These are phyloP conservation scores for Piprites chloris DNA, from an alignment of 2,113 vertebrate genomes.

Conservation along the genomic window DNA sequence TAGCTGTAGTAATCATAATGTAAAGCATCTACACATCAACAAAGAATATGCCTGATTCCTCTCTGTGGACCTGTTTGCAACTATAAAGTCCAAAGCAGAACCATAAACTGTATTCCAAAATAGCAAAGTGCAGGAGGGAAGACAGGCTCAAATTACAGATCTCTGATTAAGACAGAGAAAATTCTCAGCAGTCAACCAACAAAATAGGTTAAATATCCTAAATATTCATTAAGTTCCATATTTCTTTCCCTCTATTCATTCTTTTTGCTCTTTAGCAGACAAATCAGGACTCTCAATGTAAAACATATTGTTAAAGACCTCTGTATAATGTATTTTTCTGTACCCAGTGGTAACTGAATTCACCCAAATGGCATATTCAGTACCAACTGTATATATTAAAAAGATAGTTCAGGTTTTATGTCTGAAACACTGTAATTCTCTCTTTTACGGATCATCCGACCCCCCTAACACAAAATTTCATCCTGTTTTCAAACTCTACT, in stretches of 20 bases:
- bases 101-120: background rate
- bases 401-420: background rate
- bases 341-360: background rate
- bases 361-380: background rate
- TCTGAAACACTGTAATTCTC: background rate
- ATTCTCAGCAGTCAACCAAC: background rate
- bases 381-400: background rate
- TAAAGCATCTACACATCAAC: background rate
- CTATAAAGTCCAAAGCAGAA: background rate
- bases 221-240: background rate
- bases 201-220: background rate
- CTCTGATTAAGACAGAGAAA: background rate
- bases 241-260: background rate
- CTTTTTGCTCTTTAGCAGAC: background rate
- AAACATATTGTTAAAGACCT: background rate
- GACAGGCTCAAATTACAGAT: background rate
- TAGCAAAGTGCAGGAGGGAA: background rate
- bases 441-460: background rate
- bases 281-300: background rate
- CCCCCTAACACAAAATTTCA: background rate
- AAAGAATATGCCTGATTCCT: background rate
- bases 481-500: background rate
- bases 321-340: background rate
- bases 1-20: background rate
- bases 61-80: background rate